A percentile compares a stretch with the other conserved stretches of the same genome.
Conservation (phyloP, 2,797 vertebrate genomes). For the Threskiornis aethiopicus region DNA sequence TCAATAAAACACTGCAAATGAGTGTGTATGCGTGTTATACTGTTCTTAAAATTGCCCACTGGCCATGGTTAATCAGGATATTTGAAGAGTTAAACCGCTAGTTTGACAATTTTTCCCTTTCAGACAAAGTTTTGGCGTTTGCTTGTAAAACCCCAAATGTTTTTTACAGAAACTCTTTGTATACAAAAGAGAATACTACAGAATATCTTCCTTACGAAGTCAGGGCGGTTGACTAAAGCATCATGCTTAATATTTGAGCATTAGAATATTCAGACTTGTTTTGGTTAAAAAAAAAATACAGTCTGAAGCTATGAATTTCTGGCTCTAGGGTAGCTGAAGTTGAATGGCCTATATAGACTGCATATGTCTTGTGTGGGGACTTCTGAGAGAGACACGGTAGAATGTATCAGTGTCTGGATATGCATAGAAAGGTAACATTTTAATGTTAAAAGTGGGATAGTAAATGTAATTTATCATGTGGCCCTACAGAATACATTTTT, state of each 20-base stretch:
- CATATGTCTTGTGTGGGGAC: background rate
- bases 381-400: background rate
- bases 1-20: background rate
- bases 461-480: background rate
- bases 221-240: background rate
- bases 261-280: background rate
- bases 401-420: background rate
- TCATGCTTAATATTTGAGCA: background rate
- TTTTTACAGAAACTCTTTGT: background rate
- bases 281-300: background rate
- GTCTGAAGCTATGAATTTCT: background rate
- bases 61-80: background rate
- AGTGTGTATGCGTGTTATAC: background rate
- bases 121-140: background rate
- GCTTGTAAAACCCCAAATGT: background rate
- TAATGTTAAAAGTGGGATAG: background rate
- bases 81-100: background rate
- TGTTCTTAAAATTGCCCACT: background rate
- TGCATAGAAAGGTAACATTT: background rate
- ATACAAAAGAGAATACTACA: background rate
- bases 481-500: background rate
- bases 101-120: background rate
- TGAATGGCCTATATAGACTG: background rate
- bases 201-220: background rate
- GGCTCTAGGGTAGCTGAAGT: background rate